These are phyloP conservation scores for Plusia festucae DNA, from an alignment of 2,888 invertebrate species.

Conservation along the genomic window DNA sequence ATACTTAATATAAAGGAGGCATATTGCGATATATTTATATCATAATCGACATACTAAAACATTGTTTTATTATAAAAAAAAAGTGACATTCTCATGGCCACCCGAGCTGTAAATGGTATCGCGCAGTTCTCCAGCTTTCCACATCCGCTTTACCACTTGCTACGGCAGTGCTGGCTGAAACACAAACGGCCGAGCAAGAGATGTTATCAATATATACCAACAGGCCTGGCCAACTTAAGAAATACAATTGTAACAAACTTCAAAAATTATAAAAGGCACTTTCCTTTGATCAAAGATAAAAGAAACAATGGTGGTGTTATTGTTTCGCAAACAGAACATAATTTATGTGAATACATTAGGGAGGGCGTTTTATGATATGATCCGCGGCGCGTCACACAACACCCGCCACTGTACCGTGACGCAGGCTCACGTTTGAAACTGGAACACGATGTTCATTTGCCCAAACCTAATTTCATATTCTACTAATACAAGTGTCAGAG, in stretches of 20 bases:
- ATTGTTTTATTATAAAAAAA: no score
- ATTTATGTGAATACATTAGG: slow-evolving; percentile 8
- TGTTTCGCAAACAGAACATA: slow-evolving; percentile 6
- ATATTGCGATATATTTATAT: no score
- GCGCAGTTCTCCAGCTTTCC: not conserved
- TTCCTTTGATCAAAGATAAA: slow-evolving; percentile 8
- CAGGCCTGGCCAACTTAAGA: not conserved
- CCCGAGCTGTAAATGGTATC: not conserved
- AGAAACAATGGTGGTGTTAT: slow-evolving; percentile 3
- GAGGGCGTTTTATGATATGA: not conserved
- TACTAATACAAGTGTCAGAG: no score
- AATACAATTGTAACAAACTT: not conserved
- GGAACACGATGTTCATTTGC: no score
- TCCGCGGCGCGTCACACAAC: not conserved
- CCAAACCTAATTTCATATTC: no score
- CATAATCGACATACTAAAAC: no score
- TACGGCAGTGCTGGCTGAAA: not conserved
- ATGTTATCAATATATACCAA: slow-evolving; percentile 7
- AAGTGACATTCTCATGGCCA: not conserved
- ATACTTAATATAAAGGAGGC: no score
- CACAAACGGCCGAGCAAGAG: not conserved
- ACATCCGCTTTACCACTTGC: not conserved
- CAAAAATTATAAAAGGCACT: not conserved
- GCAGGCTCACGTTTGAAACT: not conserved
- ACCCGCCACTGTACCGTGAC: not conserved